Conservation (phyloP, 2,888 invertebrate species). For the Folsomia candida region DNA sequence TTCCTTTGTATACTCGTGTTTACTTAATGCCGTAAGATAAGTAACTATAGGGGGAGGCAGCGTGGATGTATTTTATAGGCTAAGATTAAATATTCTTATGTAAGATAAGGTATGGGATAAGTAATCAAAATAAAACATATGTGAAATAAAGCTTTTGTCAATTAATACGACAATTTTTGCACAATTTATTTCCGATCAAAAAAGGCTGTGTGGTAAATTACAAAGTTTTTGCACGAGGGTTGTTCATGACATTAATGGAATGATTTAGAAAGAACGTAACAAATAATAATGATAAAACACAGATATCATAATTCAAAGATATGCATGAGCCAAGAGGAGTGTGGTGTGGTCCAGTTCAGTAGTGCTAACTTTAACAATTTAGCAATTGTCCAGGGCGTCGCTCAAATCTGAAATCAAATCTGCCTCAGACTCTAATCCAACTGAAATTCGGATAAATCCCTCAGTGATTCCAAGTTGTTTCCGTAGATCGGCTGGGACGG, state of each 20-base stretch:
- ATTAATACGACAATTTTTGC: constrained; percentile 44
- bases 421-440: constrained; percentile 82
- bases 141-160: constrained; percentile 56
- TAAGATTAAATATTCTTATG: not conserved
- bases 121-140: constrained; percentile 50
- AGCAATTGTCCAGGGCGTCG: constrained; percentile 66
- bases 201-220: constrained; percentile 17
- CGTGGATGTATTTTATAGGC: not conserved
- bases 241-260: constrained; percentile 35
- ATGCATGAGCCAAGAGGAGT: too few species aligned
- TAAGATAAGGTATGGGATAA: constrained; percentile 11
- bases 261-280: constrained; percentile 25
- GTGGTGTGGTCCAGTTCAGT: too few species aligned
- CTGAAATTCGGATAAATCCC: constrained; percentile 78
- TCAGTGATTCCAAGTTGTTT: constrained; percentile 75
- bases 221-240: constrained; percentile 32
- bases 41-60: not conserved
- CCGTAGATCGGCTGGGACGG: constrained; percentile 74
- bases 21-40: constrained; percentile 3
- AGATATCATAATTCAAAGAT: too few species aligned
- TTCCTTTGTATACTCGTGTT: constrained; percentile 22
- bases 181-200: constrained; percentile 13
- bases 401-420: constrained; percentile 83
- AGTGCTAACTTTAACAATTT: constrained; percentile 7
- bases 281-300: too few species aligned